A percentile compares a stretch with the other conserved stretches of the same genome.
phyloP scores from a whole-genome alignment of 2,888 invertebrate species.

The Sceliomorpha sp. region DNA sequence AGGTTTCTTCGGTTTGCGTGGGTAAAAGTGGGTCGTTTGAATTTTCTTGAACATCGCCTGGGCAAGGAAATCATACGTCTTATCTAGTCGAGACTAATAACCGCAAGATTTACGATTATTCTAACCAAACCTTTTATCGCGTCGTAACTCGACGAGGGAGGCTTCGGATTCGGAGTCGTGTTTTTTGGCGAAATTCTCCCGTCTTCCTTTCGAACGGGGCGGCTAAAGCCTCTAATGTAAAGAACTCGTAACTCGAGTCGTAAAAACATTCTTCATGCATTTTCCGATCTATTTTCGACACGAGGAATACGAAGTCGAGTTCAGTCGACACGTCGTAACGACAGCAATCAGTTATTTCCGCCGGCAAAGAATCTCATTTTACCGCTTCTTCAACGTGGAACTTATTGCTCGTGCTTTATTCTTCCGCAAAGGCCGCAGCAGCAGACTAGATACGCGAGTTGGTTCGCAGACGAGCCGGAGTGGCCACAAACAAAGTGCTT shows the following conservation, averaged over 20 bases:
- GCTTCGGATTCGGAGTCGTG: neutral
- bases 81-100: neutral
- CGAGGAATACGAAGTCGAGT: no score
- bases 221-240: no score
- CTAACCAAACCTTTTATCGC: neutral
- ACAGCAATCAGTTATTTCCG: slow-evolving; percentile 2
- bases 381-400: neutral
- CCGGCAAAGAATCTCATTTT: slow-evolving; percentile 2
- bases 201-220: no score
- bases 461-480: slow-evolving; percentile 2
- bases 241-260: no score
- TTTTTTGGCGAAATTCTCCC: no score
- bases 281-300: no score
- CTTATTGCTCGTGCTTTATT: slow-evolving; percentile 2
- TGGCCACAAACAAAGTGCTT: neutral
- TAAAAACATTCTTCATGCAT: no score
- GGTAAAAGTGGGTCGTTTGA: neutral
- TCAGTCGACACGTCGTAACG: neutral
- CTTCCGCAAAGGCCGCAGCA: neutral
- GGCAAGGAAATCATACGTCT: no score
- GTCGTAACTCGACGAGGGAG: neutral
- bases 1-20: slow-evolving; percentile 2
- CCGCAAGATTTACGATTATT: neutral
- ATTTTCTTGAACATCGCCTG: neutral
- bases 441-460: neutral